Percentiles rank a stretch among this genome's conserved stretches.
Evolutionary conservation across 1,140 invertebrate genomes (phyloP).

Genomic region (Pectinophora gossypiella): DNA sequence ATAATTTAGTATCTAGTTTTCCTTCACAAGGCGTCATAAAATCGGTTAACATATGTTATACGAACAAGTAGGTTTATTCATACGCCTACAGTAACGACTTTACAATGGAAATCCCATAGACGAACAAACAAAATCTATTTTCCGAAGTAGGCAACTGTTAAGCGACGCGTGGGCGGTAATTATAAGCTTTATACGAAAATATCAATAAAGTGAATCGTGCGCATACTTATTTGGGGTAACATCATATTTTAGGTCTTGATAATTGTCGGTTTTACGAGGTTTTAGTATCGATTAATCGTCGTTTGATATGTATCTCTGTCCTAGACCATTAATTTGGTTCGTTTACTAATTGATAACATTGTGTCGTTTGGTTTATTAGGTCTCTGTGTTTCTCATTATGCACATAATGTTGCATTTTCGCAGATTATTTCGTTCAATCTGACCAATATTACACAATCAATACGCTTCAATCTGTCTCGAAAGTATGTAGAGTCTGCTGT

Average conservation of each 20-base stretch:
- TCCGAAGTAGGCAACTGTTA: neutral
- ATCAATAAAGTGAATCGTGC: constrained; percentile 1
- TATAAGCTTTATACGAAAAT: constrained; percentile 12
- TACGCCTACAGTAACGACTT: neutral
- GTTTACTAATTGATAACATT: too few species aligned
- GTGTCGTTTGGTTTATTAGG: too few species aligned
- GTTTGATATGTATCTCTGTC: too few species aligned
- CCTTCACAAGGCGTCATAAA: neutral
- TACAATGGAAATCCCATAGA: neutral
- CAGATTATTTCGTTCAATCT: too few species aligned
- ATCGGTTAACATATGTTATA: constrained; percentile 15
- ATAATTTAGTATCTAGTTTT: neutral
- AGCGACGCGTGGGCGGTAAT: constrained; percentile 18
- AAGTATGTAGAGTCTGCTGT: neutral
- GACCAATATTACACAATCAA: too few species aligned
- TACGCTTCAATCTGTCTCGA: too few species aligned
- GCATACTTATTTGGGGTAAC: constrained; percentile 14
- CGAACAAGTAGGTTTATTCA: neutral
- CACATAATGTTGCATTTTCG: too few species aligned
- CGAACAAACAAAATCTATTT: neutral
- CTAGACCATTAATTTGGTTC: too few species aligned
- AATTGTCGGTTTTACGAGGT: neutral
- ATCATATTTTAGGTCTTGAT: neutral
- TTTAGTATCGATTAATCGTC: too few species aligned
- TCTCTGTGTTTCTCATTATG: too few species aligned